phyloP scores from a whole-genome alignment of 2,113 vertebrate species.

The Lepus americanus region DNA sequence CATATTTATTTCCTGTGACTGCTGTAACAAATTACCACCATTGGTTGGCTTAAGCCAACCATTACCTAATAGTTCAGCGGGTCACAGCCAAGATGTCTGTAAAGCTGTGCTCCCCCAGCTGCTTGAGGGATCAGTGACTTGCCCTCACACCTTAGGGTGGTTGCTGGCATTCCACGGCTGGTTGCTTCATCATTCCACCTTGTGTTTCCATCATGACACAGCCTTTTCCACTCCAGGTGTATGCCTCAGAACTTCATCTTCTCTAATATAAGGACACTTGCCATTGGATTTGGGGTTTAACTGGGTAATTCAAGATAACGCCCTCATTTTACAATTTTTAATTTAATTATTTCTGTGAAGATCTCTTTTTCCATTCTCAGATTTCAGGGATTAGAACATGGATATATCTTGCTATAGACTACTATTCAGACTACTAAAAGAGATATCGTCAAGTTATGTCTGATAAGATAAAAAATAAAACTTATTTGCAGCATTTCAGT shows the following conservation, averaged over 20 bases:
- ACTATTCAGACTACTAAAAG: neutral
- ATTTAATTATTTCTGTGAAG: neutral
- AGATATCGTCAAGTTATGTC: neutral
- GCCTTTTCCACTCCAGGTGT: neutral
- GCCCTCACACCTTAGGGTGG: neutral
- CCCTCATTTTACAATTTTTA: neutral
- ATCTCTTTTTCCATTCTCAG: neutral
- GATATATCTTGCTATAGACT: neutral
- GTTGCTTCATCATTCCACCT: neutral
- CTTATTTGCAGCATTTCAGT: conserved; percentile 15
- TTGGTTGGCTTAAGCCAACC: neutral
- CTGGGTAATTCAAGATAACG: neutral
- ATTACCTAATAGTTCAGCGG: neutral
- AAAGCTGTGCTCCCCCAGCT: neutral
- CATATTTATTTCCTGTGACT: conserved; percentile 10
- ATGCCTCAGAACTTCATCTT: neutral
- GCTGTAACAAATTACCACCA: neutral
- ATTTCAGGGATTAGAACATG: neutral
- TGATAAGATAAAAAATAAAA: conserved; percentile 35
- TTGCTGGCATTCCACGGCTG: neutral
- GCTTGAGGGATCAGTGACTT: neutral
- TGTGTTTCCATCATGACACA: neutral
- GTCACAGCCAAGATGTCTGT: neutral
- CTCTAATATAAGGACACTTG: neutral
- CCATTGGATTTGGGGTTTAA: neutral